Base-by-base conservation (phyloP, 1,140 invertebrate species). In the Palaemon carinicauda region DNA sequence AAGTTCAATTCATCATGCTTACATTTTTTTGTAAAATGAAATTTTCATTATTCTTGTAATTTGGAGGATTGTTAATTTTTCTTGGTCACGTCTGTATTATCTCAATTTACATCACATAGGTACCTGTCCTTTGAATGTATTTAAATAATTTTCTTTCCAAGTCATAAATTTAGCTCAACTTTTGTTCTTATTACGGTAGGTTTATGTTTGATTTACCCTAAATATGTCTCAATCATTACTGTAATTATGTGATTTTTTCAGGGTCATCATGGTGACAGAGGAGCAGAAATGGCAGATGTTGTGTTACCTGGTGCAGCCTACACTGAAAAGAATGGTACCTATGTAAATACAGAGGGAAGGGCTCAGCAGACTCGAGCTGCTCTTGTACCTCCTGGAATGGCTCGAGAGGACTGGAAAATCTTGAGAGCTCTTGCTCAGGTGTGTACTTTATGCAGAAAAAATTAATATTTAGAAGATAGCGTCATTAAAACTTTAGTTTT, bases 361-460 rank as follows among this genome's bases (percentile, higher is more conserved):
- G 94, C 98, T n/a, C 98, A 99, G 92, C 95, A 98, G 93, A 98
- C 97, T 1, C 92, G 95, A 60, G 93, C 94, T 4, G 98, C 98
- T 19, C 95, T 99, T n/a, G 95, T 96, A 31, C 96, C 98, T 60
- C 98, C 98, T 19, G 98, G 98, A 87, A 93, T 96, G 92, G 98
- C 97, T 1, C 94, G 98, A 83, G 96, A 97, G 89, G 98, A 99
- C 93, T 99, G 98, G 98, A 99, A 99, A 93, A 98, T 99, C 87
- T 95, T 99, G 89, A 92, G 97, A 91, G 96, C 96, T 60, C 91
- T 97, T n/a, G 95, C 95, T 21, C 96, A 97, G 92, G 95, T 95
- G 91, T 90, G 78, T 83, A 60, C n/a, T n/a, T n/a, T n/a, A n/a
- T 41, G 9, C 3, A 41, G 9, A 41, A 24, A 3, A 31, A 69